A percentile compares a stretch with the other conserved stretches of the same genome.
Conservation (phyloP, 30 jellyfish, hydroid and myxozoan genomes). For the Chrysaora quinquecirrha region DNA sequence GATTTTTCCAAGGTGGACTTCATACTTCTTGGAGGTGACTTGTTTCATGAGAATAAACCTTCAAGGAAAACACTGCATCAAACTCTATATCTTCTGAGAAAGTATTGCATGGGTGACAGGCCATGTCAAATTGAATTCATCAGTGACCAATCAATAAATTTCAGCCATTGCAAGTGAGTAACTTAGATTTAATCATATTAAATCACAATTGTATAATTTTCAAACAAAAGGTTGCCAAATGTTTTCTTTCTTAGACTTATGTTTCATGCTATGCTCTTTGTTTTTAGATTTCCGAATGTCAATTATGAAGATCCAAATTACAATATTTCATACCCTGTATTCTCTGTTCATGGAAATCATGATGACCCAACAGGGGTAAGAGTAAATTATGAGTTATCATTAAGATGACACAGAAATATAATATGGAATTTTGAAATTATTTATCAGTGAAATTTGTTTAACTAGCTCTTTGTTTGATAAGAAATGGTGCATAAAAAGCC, state of each 20-base stretch:
- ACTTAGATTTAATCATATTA: too few species aligned
- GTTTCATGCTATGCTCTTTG: too few species aligned
- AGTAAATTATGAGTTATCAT: too few species aligned
- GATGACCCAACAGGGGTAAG: constrained; percentile 99
- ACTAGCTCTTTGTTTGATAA: too few species aligned
- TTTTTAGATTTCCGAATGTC: constrained; percentile 74
- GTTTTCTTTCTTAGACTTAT: neutral
- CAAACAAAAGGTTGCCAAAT: neutral
- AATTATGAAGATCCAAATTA: constrained; percentile 96
- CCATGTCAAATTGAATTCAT: constrained; percentile 88
- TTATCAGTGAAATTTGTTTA: too few species aligned
- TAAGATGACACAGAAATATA: too few species aligned
- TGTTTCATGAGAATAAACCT: constrained; percentile 99
- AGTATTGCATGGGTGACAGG: constrained; percentile 92
- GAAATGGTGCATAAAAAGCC: too few species aligned
- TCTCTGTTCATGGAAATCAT: constrained; percentile 99
- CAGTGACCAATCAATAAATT: constrained; percentile 90
- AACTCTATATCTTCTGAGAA: constrained; percentile 79
- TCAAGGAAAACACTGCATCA: constrained; percentile 86
- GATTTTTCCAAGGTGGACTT: constrained; percentile 99
- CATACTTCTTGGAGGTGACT: constrained; percentile 98
- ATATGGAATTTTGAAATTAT: too few species aligned
- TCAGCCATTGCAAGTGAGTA: constrained; percentile 96
- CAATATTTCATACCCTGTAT: constrained; percentile 92
- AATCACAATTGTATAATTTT: too few species aligned